Base-by-base conservation (phyloP, 1,140 invertebrate genomes). In the Achroia grisella region DNA sequence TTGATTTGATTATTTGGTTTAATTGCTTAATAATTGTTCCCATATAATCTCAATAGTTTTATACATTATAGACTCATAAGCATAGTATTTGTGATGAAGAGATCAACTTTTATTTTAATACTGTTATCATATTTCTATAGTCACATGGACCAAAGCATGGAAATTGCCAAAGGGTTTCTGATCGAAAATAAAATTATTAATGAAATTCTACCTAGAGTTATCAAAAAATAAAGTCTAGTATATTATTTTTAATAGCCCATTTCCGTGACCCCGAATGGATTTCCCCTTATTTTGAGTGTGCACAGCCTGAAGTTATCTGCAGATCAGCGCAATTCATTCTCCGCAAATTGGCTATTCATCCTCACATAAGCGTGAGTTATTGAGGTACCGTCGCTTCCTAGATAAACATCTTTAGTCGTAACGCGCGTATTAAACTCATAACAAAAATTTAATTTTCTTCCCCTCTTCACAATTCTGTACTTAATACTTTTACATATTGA, bases 291-390 rank as follows among this genome's bases (percentile, higher is more conserved):
- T 42, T 42, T 33, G 8, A 39, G 14, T 39, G 10, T n/a, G 37
- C 42, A 39, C 51, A 54, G 32, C 29, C 34, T 44, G 42, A 47
- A 56, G 42, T 62, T 73, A 77, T 71, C 68, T 65, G 42, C 56
- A 64, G 56, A 77, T 71, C 63, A 48, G 45, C 14, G 69, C 69
- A 66, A 77, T 74, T 66, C 56, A 60, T 73, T 67, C 55, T 48
- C 66, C 59, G 44, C 56, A 77, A 77, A 77, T 74, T 77, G 69
- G 65, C 71, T 63, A 74, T 77, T 74, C 63, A 74, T 72, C 62
- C 62, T 54, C 58, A 63, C 59, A 72, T 69, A 73, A 77, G 61
- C 43, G 55, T 72, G 62, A 72, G 56, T 70, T 77, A 77, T 71
- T 50, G 62, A 54, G 48, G 39, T 36, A 52, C 39, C 44, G 44